Evolutionary conservation across 2,888 invertebrate genomes (phyloP).

Genomic region (Notodonta dromedarius): DNA sequence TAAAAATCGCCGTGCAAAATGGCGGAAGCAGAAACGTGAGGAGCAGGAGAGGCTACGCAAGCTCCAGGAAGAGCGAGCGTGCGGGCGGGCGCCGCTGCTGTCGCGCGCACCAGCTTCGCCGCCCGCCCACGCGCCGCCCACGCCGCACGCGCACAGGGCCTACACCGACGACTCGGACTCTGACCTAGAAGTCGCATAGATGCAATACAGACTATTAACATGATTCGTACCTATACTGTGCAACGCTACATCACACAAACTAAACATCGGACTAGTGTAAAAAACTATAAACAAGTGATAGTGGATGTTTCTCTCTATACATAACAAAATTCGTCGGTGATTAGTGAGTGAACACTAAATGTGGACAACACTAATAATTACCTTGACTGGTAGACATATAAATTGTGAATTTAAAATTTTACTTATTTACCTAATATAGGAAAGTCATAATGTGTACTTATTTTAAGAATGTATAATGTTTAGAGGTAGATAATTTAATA

Average conservation of each 20-base stretch:
- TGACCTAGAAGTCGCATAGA: conserved; percentile 92
- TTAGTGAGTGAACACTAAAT: not conserved
- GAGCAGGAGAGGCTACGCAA: conserved; percentile 92
- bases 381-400: conserved; percentile 24
- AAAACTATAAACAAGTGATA: conserved; percentile 1
- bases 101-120: conserved; percentile 52
- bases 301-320: not conserved
- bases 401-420: conserved; percentile 29
- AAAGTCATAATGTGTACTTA: conserved; percentile 23
- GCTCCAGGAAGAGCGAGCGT: conserved; percentile 90
- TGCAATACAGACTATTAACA: conserved; percentile 7
- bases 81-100: conserved; percentile 68
- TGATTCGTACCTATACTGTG: not conserved
- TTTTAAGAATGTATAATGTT: conserved; percentile 36
- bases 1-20: conserved; percentile 97
- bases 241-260: not conserved
- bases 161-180: conserved; percentile 91
- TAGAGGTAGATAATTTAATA: conserved; percentile 27
- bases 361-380: not conserved
- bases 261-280: not conserved
- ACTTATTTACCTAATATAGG: conserved; percentile 27
- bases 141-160: conserved; percentile 63
- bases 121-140: conserved; percentile 50
- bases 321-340: not conserved
- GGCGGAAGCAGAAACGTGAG: conserved; percentile 97